A percentile compares a stretch with the other conserved stretches of the same genome.
These are phyloP conservation scores for Pollenia angustigena DNA, from an alignment of 2,888 invertebrate genomes.

Conservation along the genomic window DNA sequence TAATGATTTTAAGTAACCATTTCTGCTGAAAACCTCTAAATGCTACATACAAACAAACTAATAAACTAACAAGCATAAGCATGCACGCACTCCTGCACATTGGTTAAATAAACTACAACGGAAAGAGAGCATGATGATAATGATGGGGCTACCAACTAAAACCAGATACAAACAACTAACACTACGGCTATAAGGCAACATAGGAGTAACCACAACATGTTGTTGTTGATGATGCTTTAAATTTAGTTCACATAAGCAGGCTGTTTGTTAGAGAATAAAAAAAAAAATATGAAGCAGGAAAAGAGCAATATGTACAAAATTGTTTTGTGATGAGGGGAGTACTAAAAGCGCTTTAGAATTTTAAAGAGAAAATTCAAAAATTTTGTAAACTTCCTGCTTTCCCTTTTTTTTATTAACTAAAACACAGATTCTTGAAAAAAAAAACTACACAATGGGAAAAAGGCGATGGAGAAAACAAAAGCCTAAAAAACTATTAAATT, in stretches of 20 bases:
- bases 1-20: slow-evolving; percentile 71
- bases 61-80: neutral
- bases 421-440: neutral
- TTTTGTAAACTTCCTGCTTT: neutral
- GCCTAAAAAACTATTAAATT: slow-evolving; percentile 13
- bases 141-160: neutral
- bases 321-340: neutral
- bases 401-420: neutral
- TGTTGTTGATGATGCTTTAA: slow-evolving; percentile 51
- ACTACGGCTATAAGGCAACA: slow-evolving; percentile 21
- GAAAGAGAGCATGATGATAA: neutral
- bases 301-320: slow-evolving; percentile 18
- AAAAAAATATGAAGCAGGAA: neutral
- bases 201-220: slow-evolving; percentile 63
- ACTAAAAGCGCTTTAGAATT: neutral
- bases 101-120: slow-evolving; percentile 25
- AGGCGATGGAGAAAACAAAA: neutral
- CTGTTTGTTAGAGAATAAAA: slow-evolving; percentile 4
- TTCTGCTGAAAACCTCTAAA: slow-evolving; percentile 39
- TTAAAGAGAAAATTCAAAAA: neutral
- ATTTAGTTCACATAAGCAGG: slow-evolving; percentile 27
- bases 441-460: too few relatives aligned
- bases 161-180: neutral
- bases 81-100: slow-evolving; percentile 25
- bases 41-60: slow-evolving; percentile 1